Percentiles rank a stretch among this genome's conserved stretches.
Evolutionary conservation across 2,888 invertebrate species (phyloP).

Genomic region (Oxytorus armatus): DNA sequence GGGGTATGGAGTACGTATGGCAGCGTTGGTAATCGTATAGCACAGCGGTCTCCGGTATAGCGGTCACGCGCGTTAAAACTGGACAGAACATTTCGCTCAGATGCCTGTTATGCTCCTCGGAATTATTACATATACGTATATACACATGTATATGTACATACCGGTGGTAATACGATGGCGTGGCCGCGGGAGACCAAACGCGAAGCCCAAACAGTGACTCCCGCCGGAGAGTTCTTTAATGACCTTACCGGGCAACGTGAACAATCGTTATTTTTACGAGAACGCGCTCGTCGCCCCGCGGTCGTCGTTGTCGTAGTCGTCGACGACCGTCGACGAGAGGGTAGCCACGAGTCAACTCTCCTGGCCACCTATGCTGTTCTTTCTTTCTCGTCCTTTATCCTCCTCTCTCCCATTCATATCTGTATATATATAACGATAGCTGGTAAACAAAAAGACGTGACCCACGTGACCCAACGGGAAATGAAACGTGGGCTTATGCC

Average conservation of each 20-base stretch:
- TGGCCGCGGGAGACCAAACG: constrained; percentile 41
- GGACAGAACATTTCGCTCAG: constrained; percentile 71
- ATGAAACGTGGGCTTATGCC: neutral
- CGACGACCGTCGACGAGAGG: constrained; percentile 37
- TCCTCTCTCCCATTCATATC: neutral
- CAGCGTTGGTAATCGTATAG: constrained; percentile 16
- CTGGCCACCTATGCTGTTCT: neutral
- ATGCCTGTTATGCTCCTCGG: constrained; percentile 33
- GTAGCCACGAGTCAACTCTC: constrained; percentile 34
- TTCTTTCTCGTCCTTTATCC: constrained; percentile 13
- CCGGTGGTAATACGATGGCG: constrained; percentile 40
- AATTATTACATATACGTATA: constrained; percentile 8
- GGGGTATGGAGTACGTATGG: neutral
- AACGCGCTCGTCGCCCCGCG: constrained; percentile 23
- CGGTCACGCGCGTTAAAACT: constrained; percentile 73
- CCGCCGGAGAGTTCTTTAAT: constrained; percentile 78
- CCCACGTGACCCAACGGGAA: neutral
- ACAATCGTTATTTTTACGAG: constrained; percentile 78
- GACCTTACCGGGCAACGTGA: constrained; percentile 74
- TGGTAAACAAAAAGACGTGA: constrained; percentile 10
- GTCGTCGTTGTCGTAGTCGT: constrained; percentile 46
- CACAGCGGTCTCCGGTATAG: constrained; percentile 26
- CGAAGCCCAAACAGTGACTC: constrained; percentile 53
- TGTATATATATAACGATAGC: neutral
- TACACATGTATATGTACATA: constrained; percentile 6